phyloP scores from a whole-genome alignment of 2,797 vertebrate genomes.

The Lagocephalus sceleratus region DNA sequence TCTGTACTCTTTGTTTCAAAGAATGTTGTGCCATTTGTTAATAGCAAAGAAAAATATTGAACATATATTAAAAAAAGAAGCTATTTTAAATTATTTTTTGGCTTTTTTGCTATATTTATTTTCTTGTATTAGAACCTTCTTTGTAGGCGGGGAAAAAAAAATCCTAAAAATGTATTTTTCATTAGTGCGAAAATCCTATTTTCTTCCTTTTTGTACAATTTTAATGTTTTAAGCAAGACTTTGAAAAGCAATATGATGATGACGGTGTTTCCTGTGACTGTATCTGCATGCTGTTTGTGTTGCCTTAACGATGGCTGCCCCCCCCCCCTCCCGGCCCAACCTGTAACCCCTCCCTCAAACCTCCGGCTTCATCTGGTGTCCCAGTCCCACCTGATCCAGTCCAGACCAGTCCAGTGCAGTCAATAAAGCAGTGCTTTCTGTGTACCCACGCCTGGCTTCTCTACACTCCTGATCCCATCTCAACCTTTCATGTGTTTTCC shows the following conservation, averaged over 20 bases:
- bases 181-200: conserved; percentile 99
- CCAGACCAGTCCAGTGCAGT: conserved; percentile 86
- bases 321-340: conserved; percentile 60
- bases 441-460: conserved; percentile 67
- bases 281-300: conserved; percentile 97
- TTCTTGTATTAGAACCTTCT: conserved; percentile 99
- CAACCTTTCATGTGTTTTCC: too few species aligned
- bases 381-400: conserved; percentile 78
- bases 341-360: conserved; percentile 58
- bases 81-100: conserved; percentile 99
- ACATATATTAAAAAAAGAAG: conserved; percentile 97
- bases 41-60: conserved; percentile 99
- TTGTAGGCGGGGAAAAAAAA: conserved; percentile 91
- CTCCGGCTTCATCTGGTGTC: conserved; percentile 80
- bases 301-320: conserved; percentile 87
- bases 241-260: conserved; percentile 98
- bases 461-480: neutral
- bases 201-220: conserved; percentile 98
- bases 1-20: conserved; percentile 98
- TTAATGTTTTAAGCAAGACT: conserved; percentile 89
- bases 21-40: conserved; percentile 99
- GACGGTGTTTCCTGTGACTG: conserved; percentile 84
- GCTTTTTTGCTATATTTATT: conserved; percentile 99
- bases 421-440: conserved; percentile 99
- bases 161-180: conserved; percentile 97